Conservation (phyloP, 2,113 vertebrate species). For the Coreoperca whiteheadi region DNA sequence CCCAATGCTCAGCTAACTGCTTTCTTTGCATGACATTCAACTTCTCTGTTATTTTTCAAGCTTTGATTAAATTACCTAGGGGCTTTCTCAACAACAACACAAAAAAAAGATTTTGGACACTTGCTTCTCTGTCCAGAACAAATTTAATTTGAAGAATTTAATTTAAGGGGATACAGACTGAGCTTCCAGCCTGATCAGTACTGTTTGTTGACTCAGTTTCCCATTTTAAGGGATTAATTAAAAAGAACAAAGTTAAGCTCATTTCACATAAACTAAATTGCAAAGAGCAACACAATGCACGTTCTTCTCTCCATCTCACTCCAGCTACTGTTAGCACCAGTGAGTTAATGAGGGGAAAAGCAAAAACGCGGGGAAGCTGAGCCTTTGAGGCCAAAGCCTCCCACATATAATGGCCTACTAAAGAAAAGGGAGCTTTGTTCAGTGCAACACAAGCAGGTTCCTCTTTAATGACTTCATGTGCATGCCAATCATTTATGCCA, state of each 20-base stretch:
- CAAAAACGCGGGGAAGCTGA: constrained; percentile 70
- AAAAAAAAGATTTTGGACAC: constrained; percentile 13
- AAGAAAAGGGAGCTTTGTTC: constrained; percentile 81
- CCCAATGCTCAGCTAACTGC: constrained; percentile 1
- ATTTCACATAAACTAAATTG: constrained; percentile 50
- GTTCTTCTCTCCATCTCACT: constrained; percentile 52
- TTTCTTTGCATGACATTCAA: constrained; percentile 6
- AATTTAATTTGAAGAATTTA: constrained; percentile 7
- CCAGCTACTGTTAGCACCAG: constrained; percentile 56
- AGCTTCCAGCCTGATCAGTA: constrained; percentile 1
- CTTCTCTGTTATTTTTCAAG: constrained; percentile 21
- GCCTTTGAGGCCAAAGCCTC: constrained; percentile 77
- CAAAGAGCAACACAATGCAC: constrained; percentile 53
- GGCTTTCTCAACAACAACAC: background rate
- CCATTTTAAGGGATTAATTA: constrained; percentile 33
- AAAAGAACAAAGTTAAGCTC: constrained; percentile 38
- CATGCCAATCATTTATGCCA: constrained; percentile 76
- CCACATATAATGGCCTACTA: constrained; percentile 71
- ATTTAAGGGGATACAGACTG: constrained; percentile 36
- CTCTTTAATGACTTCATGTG: constrained; percentile 81
- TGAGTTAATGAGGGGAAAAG: constrained; percentile 80
- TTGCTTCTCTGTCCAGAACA: constrained; percentile 30
- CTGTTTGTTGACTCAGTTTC: constrained; percentile 21
- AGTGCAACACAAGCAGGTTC: constrained; percentile 79
- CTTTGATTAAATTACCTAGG: constrained; percentile 1